phyloP scores from a whole-genome alignment of 2,113 vertebrate genomes.

The Podarcis muralis region DNA sequence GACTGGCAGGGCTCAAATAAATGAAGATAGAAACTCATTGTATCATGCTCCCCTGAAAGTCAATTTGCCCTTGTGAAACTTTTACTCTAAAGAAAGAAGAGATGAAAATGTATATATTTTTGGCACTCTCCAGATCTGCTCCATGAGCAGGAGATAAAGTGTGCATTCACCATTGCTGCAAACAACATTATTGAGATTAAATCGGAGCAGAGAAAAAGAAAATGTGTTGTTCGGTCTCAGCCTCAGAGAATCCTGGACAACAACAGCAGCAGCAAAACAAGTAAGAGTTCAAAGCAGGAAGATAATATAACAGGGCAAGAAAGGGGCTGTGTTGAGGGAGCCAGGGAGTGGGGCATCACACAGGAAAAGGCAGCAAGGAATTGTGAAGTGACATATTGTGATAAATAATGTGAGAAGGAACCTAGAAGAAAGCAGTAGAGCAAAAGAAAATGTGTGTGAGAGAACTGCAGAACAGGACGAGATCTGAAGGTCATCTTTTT shows the following conservation, averaged over 20 bases:
- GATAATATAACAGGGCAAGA: background rate
- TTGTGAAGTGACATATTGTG: background rate
- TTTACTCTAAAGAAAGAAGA: constrained; percentile 41
- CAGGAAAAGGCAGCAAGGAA: background rate
- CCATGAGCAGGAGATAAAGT: constrained; percentile 42
- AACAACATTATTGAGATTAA: constrained; percentile 54
- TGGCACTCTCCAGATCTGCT: constrained; percentile 34
- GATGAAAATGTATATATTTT: constrained; percentile 34
- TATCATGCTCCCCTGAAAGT: constrained; percentile 56
- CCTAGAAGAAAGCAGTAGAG: background rate
- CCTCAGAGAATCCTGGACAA: constrained; percentile 4
- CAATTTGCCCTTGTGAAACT: constrained; percentile 57
- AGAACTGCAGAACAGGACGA: background rate
- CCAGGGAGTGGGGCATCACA: background rate
- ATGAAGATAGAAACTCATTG: constrained; percentile 60
- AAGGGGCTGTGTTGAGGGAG: background rate
- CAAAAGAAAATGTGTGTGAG: background rate
- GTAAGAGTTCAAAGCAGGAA: constrained; percentile 19
- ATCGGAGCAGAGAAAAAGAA: constrained; percentile 27
- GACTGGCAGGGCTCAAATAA: constrained; percentile 49
- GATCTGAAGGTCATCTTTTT: background rate
- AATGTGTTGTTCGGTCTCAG: constrained; percentile 28
- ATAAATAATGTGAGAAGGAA: background rate
- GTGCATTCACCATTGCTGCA: constrained; percentile 31
- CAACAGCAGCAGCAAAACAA: background rate